Base-by-base conservation (phyloP, 2,888 invertebrate genomes). In the Diaphora mendica region DNA sequence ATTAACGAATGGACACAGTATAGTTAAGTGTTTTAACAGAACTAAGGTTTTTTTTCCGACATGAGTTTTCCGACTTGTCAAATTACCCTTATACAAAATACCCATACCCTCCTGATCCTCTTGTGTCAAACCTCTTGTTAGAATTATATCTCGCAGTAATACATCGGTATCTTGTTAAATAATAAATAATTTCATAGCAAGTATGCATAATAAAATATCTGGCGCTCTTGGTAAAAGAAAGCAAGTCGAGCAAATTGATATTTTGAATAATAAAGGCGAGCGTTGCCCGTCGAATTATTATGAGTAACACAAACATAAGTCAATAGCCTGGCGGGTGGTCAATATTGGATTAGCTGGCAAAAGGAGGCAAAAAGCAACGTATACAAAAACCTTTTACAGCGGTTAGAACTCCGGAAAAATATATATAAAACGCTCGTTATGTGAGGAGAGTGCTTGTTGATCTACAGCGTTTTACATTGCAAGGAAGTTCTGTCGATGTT, bases 351-450 rank as follows among this genome's bases (percentile, higher is more conserved):
- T 95, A 95, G 91, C 95, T 87, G 91, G 89, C 95, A 94, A 95
- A 95, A 95, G 95, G 95, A 95, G 93, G 92, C 95, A 95, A 95
- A 95, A 95, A 95, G 95, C 95, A 93, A 94, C 95, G 95, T 95
- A 95, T 95, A 95, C 95, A 95, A 95, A 95, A 95, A 95, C 95
- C 95, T 95, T 95, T 95, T 94, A 95, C 94, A 92, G 93, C 92
- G 93, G 95, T 94, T 93, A 93, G 90, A 93, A 86, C 89, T 86
- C 89, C 84, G 89, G 90, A 94, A 95, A 95, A 95, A 95, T 95
- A 93, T 95, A 95, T 94, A 94, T 94, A 90, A 93, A 94, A 91
- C 83, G 92, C 83, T 89, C 79, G 82, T 78, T 79, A 76, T 82
- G 79, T 84, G 84, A 82, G 90, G 94, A 94, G 89, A 81, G 77